Conservation (phyloP, 1,140 invertebrate genomes). For the Aphelinus atriplicis region DNA sequence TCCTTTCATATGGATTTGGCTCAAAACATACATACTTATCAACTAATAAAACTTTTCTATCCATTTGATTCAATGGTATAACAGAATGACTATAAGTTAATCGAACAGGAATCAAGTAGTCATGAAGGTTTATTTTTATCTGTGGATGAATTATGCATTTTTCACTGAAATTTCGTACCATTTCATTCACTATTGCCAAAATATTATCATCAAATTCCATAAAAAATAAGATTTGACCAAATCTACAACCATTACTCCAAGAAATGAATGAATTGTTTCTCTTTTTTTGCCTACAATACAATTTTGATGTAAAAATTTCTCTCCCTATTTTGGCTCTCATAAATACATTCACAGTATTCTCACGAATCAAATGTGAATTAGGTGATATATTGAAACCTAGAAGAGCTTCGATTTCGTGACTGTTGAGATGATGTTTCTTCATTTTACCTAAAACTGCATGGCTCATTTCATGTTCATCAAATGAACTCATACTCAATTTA, state of each 20-base stretch:
- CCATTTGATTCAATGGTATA: neutral
- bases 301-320: constrained; percentile 21
- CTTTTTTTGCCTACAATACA: constrained; percentile 24
- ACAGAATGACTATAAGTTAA: neutral
- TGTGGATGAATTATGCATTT: neutral
- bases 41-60: neutral
- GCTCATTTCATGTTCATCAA: neutral
- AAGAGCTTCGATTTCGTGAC: neutral
- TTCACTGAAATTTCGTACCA: neutral
- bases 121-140: neutral
- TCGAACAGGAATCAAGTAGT: neutral
- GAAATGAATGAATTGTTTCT: constrained; percentile 26
- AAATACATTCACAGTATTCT: neutral
- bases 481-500: neutral
- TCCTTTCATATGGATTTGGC: constrained; percentile 10
- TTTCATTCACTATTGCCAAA: constrained; percentile 7
- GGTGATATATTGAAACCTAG: no score
- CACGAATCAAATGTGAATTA: constrained; percentile 10
- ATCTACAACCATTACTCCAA: constrained; percentile 10
- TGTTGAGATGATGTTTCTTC: neutral
- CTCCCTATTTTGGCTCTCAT: constrained; percentile 6
- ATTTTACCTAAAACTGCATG: neutral
- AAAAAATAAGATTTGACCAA: neutral
- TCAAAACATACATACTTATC: constrained; percentile 1
- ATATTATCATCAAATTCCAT: neutral